phyloP scores from a whole-genome alignment of 2,797 vertebrate genomes.

The Gymnodraco acuticeps region DNA sequence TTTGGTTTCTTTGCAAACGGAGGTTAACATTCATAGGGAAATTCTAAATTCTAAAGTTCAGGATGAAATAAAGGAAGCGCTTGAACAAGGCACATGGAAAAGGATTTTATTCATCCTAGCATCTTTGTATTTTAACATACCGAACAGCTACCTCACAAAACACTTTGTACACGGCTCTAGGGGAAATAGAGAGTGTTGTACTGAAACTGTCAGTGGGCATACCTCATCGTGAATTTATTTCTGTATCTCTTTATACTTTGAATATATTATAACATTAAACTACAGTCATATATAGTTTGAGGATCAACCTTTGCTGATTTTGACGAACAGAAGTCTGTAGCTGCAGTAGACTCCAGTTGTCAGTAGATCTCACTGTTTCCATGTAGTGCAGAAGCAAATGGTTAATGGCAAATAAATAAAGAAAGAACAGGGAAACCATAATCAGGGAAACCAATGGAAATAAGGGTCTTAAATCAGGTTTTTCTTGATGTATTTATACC shows the following conservation, averaged over 20 bases:
- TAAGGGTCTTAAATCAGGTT: background rate
- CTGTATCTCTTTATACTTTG: background rate
- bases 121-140: background rate
- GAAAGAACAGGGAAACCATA: background rate
- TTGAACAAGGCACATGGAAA: background rate
- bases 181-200: background rate
- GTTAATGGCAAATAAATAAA: constrained; percentile 7
- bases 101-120: background rate
- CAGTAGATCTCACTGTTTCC: background rate
- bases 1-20: background rate
- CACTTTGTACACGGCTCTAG: too few relatives aligned
- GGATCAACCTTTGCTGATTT: background rate
- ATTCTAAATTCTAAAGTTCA: constrained; percentile 40
- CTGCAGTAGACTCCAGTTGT: background rate
- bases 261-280: constrained; percentile 9
- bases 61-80: constrained; percentile 6
- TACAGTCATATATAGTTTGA: background rate
- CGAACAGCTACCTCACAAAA: background rate
- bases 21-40: constrained; percentile 26
- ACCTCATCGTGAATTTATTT: background rate
- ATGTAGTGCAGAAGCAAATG: background rate
- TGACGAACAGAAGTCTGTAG: background rate
- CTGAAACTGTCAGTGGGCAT: background rate
- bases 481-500: background rate
- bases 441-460: constrained; percentile 2